Conservation (phyloP, 2,888 invertebrate species). For the Watsonalla cultraria region DNA sequence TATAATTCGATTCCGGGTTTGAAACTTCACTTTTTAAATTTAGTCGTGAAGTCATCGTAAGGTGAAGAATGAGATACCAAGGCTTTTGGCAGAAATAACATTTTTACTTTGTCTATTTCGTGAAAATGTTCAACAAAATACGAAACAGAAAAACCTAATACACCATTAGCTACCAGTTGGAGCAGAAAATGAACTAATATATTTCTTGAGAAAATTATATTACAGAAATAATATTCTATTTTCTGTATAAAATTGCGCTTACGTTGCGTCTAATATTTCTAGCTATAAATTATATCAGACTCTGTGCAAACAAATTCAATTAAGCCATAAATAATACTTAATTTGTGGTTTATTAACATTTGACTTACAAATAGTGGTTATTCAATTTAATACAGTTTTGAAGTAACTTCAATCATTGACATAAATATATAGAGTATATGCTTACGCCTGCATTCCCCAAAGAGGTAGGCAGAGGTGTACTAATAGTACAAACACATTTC, state of each 20-base stretch:
- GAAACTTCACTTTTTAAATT: too few species aligned
- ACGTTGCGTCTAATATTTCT: background rate
- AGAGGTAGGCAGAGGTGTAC: too few species aligned
- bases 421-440: too few species aligned
- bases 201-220: conserved; percentile 8
- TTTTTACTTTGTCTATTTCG: conserved; percentile 16
- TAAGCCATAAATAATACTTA: background rate
- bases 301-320: background rate
- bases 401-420: too few species aligned
- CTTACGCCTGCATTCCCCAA: too few species aligned
- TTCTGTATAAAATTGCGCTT: background rate
- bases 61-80: too few species aligned
- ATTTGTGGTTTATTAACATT: too few species aligned
- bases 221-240: conserved; percentile 7
- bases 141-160: conserved; percentile 16
- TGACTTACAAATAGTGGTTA: too few species aligned
- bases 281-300: background rate
- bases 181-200: conserved; percentile 16
- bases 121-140: conserved; percentile 21
- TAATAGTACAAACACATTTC: too few species aligned
- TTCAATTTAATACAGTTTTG: too few species aligned
- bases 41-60: too few species aligned
- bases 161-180: conserved; percentile 20
- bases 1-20: too few species aligned
- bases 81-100: conserved; percentile 6